Base-by-base conservation (phyloP, 2,888 invertebrate genomes). In the Apodemia hepburni region DNA sequence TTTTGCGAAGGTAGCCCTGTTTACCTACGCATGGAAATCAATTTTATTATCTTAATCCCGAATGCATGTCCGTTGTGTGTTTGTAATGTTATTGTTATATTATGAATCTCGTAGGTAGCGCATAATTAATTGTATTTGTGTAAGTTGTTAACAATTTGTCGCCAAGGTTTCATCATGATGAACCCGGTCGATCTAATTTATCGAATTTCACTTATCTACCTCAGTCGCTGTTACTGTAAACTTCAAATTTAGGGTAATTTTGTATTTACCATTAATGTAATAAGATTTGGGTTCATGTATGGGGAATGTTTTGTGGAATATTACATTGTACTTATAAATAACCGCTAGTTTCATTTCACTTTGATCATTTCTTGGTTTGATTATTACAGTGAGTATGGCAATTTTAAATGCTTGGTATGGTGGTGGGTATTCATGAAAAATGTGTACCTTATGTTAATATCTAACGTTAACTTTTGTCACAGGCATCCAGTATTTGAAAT, bases 271-370 rank as follows among this genome's bases (percentile, higher is more conserved):
- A 86, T 81, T 84, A 54, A 78, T 85, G 82, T 83, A 69, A 75
- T 88, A 88, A 82, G 85, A 80, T 81, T 85, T 80, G 78, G 84
- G 85, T 89, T 90, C 79, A 80, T 88, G 82, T 88, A 86, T 79
- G 83, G 89, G 88, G 85, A 87, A 87, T 82, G 85, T 91, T 87
- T 89, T 90, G 89, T 91, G 89, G 83, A 87, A 85, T 85, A 89
- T 85, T 89, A 91, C 85, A 90, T 86, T 89, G 90, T 90, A 90
- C 88, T 89, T 91, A 89, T 86, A 81, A 87, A 84, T 82, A 82
- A 89, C 75, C 86, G 88, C 72, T 84, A 35, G 88, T 91, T 88
- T 91, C 68, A 86, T 87, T 90, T 83, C 22, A 60, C 38, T 38
- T 38, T 42, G 18, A 57, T 62, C 45, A 58, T 49, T 60, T 42